phyloP scores from a whole-genome alignment of 1,140 invertebrate species.

The Drosophila kurseongensis region DNA sequence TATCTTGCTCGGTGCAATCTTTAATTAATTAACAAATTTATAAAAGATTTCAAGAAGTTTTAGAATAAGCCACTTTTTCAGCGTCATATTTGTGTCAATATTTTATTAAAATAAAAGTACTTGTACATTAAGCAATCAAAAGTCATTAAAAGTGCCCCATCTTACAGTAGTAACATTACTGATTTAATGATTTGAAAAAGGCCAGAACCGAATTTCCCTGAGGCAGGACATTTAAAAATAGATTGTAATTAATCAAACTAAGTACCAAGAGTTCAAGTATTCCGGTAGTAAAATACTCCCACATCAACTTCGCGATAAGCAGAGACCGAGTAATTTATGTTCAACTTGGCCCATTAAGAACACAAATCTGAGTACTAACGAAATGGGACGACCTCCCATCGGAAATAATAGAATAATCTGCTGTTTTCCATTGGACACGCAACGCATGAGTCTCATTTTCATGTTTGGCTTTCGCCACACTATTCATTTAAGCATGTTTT shows the following conservation, averaged over 20 bases:
- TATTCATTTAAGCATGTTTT: constrained; percentile 49
- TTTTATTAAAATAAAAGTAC: no score
- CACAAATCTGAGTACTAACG: constrained; percentile 40
- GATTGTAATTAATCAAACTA: constrained; percentile 13
- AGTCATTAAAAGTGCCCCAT: not conserved
- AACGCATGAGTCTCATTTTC: constrained; percentile 35
- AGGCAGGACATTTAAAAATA: constrained; percentile 15
- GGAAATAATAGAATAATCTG: constrained; percentile 34
- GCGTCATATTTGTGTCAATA: no score
- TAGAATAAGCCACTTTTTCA: no score
- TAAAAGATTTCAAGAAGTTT: no score
- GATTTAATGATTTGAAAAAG: constrained; percentile 2
- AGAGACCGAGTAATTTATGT: constrained; percentile 33
- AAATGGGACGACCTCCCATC: constrained; percentile 18
- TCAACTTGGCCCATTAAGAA: constrained; percentile 39
- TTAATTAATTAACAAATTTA: no score
- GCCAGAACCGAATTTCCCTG: not conserved
- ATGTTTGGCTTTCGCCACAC: constrained; percentile 60
- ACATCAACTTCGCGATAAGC: not conserved
- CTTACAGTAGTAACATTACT: not conserved
- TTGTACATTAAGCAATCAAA: not conserved
- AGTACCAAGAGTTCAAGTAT: constrained; percentile 12
- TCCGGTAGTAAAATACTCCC: constrained; percentile 6
- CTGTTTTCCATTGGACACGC: constrained; percentile 42
- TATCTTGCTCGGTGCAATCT: no score